Conservation (phyloP, 2,888 invertebrate species). For the Drosophila aldrichi region DNA sequence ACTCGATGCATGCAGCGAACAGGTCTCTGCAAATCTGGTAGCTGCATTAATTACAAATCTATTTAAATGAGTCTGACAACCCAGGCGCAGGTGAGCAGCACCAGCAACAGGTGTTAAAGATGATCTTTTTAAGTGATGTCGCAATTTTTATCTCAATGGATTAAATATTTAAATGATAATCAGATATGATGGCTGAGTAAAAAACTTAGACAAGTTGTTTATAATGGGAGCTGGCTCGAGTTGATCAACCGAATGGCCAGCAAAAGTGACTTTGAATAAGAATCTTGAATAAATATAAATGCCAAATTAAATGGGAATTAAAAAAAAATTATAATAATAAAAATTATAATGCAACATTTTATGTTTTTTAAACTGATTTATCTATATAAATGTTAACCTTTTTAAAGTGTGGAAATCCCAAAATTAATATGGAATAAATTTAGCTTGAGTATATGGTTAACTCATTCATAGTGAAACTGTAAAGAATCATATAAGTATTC, state of each 20-base stretch:
- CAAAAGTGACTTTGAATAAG: background rate
- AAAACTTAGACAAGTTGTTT: conserved; percentile 22
- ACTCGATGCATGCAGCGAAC: conserved; percentile 30
- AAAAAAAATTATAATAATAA: background rate
- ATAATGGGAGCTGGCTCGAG: conserved; percentile 4
- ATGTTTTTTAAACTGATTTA: background rate
- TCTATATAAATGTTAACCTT: background rate
- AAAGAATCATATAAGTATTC: background rate
- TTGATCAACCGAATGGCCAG: conserved; percentile 1
- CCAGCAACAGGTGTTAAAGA: conserved; percentile 38
- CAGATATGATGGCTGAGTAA: conserved; percentile 9
- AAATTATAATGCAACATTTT: background rate
- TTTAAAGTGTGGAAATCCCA: background rate
- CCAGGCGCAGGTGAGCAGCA: conserved; percentile 27
- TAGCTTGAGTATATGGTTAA: background rate
- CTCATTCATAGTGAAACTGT: background rate
- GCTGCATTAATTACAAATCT: conserved; percentile 69
- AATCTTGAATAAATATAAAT: background rate
- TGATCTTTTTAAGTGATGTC: conserved; percentile 38
- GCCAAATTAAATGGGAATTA: background rate
- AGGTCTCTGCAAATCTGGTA: conserved; percentile 38
- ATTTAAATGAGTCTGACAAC: conserved; percentile 63
- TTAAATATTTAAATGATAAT: conserved; percentile 29
- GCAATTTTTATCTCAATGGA: conserved; percentile 27
- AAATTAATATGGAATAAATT: background rate